phyloP scores from a whole-genome alignment of 2,888 invertebrate genomes.

The Ethmia dodecea region DNA sequence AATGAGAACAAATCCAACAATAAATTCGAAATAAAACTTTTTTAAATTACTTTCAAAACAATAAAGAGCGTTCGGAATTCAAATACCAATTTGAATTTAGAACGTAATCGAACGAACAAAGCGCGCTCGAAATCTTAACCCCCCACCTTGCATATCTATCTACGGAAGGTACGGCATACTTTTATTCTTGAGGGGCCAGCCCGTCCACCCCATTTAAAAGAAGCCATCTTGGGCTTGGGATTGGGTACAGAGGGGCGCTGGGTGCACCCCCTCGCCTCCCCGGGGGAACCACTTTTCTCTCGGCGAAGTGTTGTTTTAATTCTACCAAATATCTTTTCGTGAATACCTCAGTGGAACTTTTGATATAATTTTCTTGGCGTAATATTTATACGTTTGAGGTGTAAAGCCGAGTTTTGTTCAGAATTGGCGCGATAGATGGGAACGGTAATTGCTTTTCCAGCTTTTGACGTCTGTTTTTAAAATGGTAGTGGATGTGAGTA shows the following conservation, averaged over 20 bases:
- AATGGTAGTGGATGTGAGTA: too few relatives aligned
- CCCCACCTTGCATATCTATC: constrained; percentile 55
- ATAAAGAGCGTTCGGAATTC: too few relatives aligned
- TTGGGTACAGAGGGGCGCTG: constrained; percentile 27
- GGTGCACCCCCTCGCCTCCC: too few relatives aligned
- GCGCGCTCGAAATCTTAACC: constrained; percentile 35
- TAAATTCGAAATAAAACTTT: too few relatives aligned
- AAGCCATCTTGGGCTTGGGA: constrained; percentile 74
- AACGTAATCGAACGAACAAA: constrained; percentile 60
- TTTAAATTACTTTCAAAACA: too few relatives aligned
- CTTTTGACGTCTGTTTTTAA: too few relatives aligned
- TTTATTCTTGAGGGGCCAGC: constrained; percentile 72
- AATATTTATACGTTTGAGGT: constrained; percentile 65
- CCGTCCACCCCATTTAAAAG: constrained; percentile 75
- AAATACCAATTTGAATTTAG: constrained; percentile 57
- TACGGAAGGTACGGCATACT: constrained; percentile 67
- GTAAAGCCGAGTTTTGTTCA: constrained; percentile 20
- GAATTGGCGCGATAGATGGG: not conserved
- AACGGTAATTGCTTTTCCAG: too few relatives aligned
- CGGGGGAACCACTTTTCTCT: constrained; percentile 68
- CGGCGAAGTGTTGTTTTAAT: constrained; percentile 75
- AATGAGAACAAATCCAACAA: too few relatives aligned
- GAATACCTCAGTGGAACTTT: constrained; percentile 70
- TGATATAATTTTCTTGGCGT: constrained; percentile 69
- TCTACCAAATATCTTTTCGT: constrained; percentile 76